Evolutionary conservation across 2,797 vertebrate genomes (phyloP).

Genomic region (Glyptemys insculpta): DNA sequence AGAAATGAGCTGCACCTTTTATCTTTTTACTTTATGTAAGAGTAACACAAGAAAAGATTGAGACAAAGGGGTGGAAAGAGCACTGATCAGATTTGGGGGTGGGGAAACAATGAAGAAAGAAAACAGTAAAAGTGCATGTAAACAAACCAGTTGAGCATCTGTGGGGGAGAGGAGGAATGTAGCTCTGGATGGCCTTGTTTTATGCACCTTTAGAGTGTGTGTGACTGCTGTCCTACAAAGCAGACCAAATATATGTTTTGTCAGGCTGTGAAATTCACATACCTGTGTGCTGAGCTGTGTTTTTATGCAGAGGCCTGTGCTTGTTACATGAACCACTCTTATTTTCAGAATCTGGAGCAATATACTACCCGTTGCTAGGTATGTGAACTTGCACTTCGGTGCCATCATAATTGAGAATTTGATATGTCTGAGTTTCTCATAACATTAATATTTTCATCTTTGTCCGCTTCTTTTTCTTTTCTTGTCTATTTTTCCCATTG

Average conservation of each 20-base stretch:
- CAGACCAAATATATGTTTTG: neutral
- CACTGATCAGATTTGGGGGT: neutral
- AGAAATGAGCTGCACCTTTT: neutral
- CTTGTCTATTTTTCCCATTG: neutral
- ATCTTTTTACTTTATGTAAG: neutral
- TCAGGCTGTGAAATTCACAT: neutral
- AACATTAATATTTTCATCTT: neutral
- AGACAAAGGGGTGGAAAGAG: neutral
- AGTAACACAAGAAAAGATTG: neutral
- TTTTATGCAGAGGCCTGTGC: neutral
- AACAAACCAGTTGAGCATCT: neutral
- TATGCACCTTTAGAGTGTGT: neutral
- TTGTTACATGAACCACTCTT: fast-evolving
- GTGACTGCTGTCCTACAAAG: neutral
- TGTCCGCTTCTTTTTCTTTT: neutral
- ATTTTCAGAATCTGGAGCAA: neutral
- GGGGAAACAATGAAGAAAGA: neutral
- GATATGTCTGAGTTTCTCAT: neutral
- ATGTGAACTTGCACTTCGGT: fast-evolving
- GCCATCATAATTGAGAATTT: neutral
- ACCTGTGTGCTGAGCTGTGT: neutral
- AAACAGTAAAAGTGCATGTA: neutral
- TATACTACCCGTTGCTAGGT: fast-evolving
- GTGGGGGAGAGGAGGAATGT: neutral
- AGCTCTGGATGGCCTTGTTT: neutral